Percentiles rank a stretch among this genome's conserved stretches.
Conservation (phyloP, 2,888 invertebrate species). For the Pseudanteris insignis region DNA sequence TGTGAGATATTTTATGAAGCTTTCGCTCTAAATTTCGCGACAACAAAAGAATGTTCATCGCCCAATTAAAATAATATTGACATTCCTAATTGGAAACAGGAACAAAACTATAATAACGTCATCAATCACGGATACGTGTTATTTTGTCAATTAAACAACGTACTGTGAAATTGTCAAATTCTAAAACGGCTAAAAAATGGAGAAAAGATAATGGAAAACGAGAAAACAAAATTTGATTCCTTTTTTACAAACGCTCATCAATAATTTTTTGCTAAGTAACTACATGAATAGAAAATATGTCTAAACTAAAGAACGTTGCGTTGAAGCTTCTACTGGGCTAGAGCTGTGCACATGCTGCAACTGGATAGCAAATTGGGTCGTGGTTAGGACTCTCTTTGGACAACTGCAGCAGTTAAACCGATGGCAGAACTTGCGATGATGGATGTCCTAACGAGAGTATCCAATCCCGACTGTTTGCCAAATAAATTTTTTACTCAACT, state of each 20-base stretch:
- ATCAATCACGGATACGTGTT: too few species aligned
- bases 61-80: too few species aligned
- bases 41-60: too few species aligned
- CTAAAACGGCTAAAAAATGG: too few species aligned
- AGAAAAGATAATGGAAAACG: too few species aligned
- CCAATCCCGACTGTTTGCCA: conserved; percentile 21
- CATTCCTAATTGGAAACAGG: too few species aligned
- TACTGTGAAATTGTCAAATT: too few species aligned
- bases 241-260: neutral
- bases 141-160: too few species aligned
- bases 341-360: conserved; percentile 62
- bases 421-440: conserved; percentile 13
- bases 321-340: conserved; percentile 53
- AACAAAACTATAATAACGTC: too few species aligned
- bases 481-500: conserved; percentile 13
- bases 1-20: too few species aligned
- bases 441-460: conserved; percentile 19
- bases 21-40: too few species aligned
- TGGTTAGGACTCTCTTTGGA: conserved; percentile 45
- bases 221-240: too few species aligned
- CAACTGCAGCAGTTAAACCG: conserved; percentile 13
- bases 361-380: conserved; percentile 46
- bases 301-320: conserved; percentile 36
- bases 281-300: conserved; percentile 20
- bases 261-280: conserved; percentile 9